Base-by-base conservation (phyloP, 2,113 vertebrate species). In the Bucco capensis region DNA sequence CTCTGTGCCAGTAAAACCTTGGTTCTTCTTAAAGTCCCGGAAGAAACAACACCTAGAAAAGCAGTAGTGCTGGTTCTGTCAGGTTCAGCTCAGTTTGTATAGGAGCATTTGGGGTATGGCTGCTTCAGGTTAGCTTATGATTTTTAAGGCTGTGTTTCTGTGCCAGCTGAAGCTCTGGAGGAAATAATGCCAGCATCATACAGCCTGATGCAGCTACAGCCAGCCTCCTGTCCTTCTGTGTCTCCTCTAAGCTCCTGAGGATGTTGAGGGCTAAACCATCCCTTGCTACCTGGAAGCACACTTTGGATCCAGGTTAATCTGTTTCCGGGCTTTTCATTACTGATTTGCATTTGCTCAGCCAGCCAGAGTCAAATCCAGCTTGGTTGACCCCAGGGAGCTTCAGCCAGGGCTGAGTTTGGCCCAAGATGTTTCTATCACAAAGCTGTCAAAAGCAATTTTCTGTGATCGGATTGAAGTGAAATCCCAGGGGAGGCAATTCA, bases 381-480 rank as follows among this genome's bases (percentile, higher is more conserved):
- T 22, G 0, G 0, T 72, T 3, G 8, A 54, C 69, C 75, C 33
- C n/a, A 19, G 33, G 30, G 70, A 86, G n/a, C 66, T 79, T 83
- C 57, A 49, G 0, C 10, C 54, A 51, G 49, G 19, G 7, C 10
- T 19, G 72, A 83, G 47, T 62, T 72, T 47, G 67, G 44, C 64
- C 71, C 50, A 24, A 66, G 62, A 72, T 54, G 42, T 62, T 95
- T 79, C 72, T 83, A 64, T 92, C 93, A 62, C 84, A 70, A 62
- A 83, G 51, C 82, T 88, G 90, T 92, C 90, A 94, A 70, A 91
- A 53, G 6, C 35, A 51, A 92, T 94, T 92, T 95, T 67, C 83
- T 86, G 82, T 37, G 42, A 85, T 87, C 11, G 1, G 78, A 25
- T 40, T 25, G 35, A 74, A 70, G 1, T 30, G 58, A 76, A 93